Evolutionary conservation across 2,113 vertebrate species (phyloP).

Genomic region (Eretmochelys imbricata): DNA sequence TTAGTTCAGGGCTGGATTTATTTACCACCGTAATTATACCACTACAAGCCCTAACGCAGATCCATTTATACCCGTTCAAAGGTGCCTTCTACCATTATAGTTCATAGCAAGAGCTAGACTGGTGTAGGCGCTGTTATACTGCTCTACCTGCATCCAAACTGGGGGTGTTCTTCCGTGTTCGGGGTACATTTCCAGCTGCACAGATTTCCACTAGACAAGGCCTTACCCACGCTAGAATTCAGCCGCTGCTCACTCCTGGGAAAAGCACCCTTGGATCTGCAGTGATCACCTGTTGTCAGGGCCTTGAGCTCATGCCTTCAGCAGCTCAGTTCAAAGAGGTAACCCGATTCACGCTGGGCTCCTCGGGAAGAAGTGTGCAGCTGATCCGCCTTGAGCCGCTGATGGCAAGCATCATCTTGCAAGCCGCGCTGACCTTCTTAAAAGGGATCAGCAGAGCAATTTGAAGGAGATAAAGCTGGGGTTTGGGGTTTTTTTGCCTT

Average conservation of each 20-base stretch:
- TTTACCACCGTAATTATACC: background rate
- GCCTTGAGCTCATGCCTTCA: background rate
- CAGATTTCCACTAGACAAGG: background rate
- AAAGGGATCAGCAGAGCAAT: constrained; percentile 62
- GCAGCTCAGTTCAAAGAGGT: background rate
- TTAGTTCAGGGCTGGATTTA: background rate
- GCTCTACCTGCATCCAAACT: background rate
- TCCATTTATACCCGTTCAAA: background rate
- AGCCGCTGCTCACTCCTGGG: fast-evolving
- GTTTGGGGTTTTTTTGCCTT: background rate
- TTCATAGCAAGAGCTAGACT: background rate
- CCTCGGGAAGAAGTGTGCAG: background rate
- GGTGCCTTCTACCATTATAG: background rate
- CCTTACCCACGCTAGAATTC: background rate
- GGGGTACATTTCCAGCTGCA: background rate
- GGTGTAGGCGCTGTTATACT: background rate
- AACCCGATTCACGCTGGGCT: background rate
- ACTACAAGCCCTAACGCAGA: background rate
- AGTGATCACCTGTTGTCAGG: background rate
- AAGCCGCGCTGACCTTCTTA: constrained; percentile 64
- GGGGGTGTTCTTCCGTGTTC: background rate
- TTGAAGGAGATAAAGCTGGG: constrained; percentile 43
- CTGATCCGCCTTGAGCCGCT: background rate
- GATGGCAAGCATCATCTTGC: background rate
- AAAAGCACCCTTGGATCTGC: background rate